Percentiles rank a stretch among this genome's conserved stretches.
These are phyloP conservation scores for Gymnoscopelus braueri DNA, from an alignment of 2,797 vertebrate genomes.

Conservation along the genomic window DNA sequence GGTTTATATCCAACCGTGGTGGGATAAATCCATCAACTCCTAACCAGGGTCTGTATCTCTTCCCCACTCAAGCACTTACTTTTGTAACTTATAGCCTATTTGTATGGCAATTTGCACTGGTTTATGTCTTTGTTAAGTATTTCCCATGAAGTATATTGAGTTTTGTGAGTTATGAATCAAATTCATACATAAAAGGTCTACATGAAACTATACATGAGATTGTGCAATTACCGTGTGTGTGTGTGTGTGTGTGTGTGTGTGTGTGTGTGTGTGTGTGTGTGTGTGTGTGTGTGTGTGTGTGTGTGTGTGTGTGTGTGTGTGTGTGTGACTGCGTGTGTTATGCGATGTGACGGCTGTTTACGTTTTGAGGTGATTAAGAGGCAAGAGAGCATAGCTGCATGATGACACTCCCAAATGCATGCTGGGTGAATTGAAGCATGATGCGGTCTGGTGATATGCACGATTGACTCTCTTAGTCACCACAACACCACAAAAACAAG, in stretches of 20 bases:
- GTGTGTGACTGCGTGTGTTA: conserved; percentile 10
- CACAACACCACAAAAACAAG: conserved; percentile 40
- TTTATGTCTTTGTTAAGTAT: no score
- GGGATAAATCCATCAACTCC: no score
- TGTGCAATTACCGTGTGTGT: not conserved
- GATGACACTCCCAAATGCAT: conserved; percentile 44
- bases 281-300: not conserved
- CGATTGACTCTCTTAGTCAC: conserved; percentile 53
- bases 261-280: conserved; percentile 4
- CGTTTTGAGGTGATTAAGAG: conserved; percentile 61
- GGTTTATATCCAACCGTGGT: no score
- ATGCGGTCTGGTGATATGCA: conserved; percentile 48
- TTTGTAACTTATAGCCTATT: no score
- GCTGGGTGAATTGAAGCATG: conserved; percentile 49
- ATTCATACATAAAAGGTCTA: no score
- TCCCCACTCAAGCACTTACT: no score
- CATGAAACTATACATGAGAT: no score
- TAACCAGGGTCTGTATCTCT: no score
- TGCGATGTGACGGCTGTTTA: conserved; percentile 43
- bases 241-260: not conserved
- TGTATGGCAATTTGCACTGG: no score
- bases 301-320: conserved; percentile 11
- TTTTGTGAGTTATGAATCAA: no score
- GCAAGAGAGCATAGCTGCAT: conserved; percentile 46
- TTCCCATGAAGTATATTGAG: no score